Evolutionary conservation across 2,888 invertebrate species (phyloP).

Genomic region (Hirtodrosophila alboralis): DNA sequence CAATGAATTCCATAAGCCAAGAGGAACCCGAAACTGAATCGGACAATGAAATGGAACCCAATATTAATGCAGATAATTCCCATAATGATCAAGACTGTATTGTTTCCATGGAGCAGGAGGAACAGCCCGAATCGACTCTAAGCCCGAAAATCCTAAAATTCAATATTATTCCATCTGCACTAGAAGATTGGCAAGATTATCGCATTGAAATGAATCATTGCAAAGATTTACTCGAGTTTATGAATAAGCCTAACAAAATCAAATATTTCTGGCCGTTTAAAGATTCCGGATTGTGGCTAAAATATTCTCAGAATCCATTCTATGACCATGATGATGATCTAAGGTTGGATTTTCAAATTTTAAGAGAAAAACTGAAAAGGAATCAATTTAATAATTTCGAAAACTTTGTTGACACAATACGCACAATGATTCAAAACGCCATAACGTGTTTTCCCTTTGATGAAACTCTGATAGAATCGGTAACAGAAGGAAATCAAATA

Average conservation of each 20-base stretch:
- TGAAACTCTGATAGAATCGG: not conserved
- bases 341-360: slow-evolving; percentile 25
- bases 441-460: slow-evolving; percentile 14
- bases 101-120: not conserved
- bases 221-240: slow-evolving; percentile 10
- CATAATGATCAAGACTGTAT: no score
- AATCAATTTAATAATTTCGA: slow-evolving; percentile 22
- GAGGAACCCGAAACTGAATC: no score
- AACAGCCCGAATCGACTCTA: not conserved
- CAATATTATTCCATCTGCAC: not conserved
- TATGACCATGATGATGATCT: slow-evolving; percentile 13
- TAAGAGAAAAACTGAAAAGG: slow-evolving; percentile 3
- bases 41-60: no score
- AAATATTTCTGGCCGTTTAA: slow-evolving; percentile 42
- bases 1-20: no score
- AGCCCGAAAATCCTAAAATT: not conserved
- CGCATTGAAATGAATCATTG: slow-evolving; percentile 41
- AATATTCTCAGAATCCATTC: not conserved
- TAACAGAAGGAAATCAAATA: not conserved
- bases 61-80: no score
- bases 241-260: slow-evolving; percentile 27
- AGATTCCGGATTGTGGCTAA: slow-evolving; percentile 12
- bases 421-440: slow-evolving; percentile 38
- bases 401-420: slow-evolving; percentile 18
- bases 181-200: slow-evolving; percentile 16